Evolutionary conservation across 1,140 invertebrate genomes (phyloP), one percentile per base, ranked within the genome.

Genomic region (Camponotus floridanus): DNA sequence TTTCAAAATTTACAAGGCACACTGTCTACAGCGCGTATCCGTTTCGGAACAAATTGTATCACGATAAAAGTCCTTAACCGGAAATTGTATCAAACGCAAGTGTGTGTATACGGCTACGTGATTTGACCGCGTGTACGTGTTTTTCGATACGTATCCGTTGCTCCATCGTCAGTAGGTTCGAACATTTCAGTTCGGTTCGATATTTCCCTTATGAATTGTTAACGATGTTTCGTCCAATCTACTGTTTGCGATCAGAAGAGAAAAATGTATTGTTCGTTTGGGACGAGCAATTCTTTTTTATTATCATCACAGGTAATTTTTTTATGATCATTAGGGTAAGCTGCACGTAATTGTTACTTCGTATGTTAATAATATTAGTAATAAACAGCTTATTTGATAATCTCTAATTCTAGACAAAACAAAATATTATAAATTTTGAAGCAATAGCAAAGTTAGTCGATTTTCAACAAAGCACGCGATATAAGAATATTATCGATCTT

Each of bases 1-100:
- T 80, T 70, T 11, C 26, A 74, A 83, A 61, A 83, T 83, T 83
- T 62, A 62, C 68, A 83, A 83, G 4, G 26, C 39, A 4, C n/a
- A 61, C 4, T 36, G n/a, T 74, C 39, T 73, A 33, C 55, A 36
- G 13, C 13, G 13, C 13, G 13, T 61, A 83, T 62, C 15, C 70
- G 26, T 55, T 73, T 73, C 42, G 31, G n/a, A 5, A 31, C 36
- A 70, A 70, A 73, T 73, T 33, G 57, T 13, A 13, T 73, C 42
- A 45, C n/a, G 57, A 55, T 39, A 36, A 83, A 83, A 81, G 51
- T 80, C 51, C 26, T 71, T 59, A 71, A 48, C 8, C 18, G 57
- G 9, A 83, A 81, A 83, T 26, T 45, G 65, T 33, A 33, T 71
- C 57, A 81, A 80, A 71, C n/a, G 59, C 59, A 26, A 13, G 68